These are phyloP conservation scores for Eueides isabella DNA, from an alignment of 1,140 invertebrate genomes.

Conservation along the genomic window DNA sequence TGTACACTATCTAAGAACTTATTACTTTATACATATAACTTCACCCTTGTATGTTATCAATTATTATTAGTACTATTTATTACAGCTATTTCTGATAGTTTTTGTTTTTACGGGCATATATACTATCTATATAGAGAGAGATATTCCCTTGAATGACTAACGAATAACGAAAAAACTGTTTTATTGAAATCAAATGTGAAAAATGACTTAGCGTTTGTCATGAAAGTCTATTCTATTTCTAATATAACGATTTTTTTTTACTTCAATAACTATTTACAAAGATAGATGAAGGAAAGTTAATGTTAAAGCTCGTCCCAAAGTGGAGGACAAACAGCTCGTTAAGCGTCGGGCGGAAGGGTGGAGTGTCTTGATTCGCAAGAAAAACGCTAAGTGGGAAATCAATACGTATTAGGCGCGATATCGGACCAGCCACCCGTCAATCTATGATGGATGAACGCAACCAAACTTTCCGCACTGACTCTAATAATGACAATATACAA, in stretches of 20 bases:
- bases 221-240: no score
- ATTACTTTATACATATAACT: constrained; percentile 51
- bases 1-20: constrained; percentile 64
- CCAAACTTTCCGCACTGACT: constrained; percentile 74
- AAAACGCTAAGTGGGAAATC: constrained; percentile 82
- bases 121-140: no score
- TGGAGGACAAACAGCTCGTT: constrained; percentile 81
- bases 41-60: constrained; percentile 19
- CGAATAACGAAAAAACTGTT: no score
- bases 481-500: constrained; percentile 82
- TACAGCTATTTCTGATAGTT: no score
- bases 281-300: constrained; percentile 12
- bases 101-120: not conserved
- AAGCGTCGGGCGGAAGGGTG: constrained; percentile 76
- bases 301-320: constrained; percentile 51
- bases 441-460: constrained; percentile 77
- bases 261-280: not conserved
- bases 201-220: no score
- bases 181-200: no score
- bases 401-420: constrained; percentile 81
- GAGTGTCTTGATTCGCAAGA: constrained; percentile 75
- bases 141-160: no score
- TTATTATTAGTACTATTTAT: constrained; percentile 20
- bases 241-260: not conserved
- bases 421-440: constrained; percentile 73